phyloP scores from a whole-genome alignment of 1,140 invertebrate genomes.

The Dreissena polymorpha region DNA sequence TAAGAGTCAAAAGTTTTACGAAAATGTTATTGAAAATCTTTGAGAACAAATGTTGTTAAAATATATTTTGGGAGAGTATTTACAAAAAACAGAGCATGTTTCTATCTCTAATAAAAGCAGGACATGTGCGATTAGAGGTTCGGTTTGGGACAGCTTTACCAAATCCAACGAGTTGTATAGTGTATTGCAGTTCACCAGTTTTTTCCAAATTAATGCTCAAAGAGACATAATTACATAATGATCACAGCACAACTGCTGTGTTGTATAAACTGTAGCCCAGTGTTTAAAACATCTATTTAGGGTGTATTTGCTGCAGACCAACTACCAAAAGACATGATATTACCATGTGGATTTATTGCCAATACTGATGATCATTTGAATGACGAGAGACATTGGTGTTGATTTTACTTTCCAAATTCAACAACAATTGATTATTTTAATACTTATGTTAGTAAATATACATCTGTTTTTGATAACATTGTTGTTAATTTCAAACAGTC shows the following conservation, averaged over 20 bases:
- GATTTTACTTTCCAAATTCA: constrained; percentile 18
- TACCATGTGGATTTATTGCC: constrained; percentile 34
- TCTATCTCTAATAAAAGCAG: constrained; percentile 38
- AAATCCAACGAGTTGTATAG: constrained; percentile 39
- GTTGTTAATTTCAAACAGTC: constrained; percentile 18
- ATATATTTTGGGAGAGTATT: no score
- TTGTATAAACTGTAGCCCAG: constrained; percentile 40
- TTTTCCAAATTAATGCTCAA: constrained; percentile 44
- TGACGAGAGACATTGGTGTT: constrained; percentile 22
- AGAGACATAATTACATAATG: constrained; percentile 53
- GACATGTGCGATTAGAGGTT: constrained; percentile 40
- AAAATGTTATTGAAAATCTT: no score
- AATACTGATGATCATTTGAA: constrained; percentile 26
- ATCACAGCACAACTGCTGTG: constrained; percentile 19
- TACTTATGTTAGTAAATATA: constrained; percentile 3
- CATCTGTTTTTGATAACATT: no score
- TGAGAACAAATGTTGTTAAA: no score
- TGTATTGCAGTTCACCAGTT: constrained; percentile 38
- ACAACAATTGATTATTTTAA: constrained; percentile 19
- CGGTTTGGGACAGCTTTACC: constrained; percentile 33
- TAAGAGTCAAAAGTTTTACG: no score
- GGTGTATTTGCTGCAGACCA: constrained; percentile 40
- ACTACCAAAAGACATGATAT: constrained; percentile 11
- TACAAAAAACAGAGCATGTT: not conserved
- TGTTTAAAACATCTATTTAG: not conserved